Evolutionary conservation across 2,113 vertebrate species (phyloP).

Genomic region (Vicugna pacos): DNA sequence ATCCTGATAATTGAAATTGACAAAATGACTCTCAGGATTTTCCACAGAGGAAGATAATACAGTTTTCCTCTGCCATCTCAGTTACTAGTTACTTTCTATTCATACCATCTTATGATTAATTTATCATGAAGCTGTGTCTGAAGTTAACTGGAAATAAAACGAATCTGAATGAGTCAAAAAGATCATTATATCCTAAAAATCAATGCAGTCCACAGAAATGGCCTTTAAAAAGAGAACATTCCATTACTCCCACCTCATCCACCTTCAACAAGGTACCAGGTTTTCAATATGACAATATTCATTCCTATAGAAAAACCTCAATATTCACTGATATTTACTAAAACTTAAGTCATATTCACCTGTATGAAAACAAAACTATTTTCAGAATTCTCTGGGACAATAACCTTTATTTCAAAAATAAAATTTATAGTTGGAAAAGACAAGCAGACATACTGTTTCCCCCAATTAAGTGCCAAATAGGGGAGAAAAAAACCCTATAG

Average conservation of each 20-base stretch:
- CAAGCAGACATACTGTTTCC: neutral
- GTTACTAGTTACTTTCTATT: slow-evolving; percentile 47
- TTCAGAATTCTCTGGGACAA: slow-evolving; percentile 3
- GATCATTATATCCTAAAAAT: slow-evolving; percentile 45
- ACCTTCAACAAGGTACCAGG: neutral
- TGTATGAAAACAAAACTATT: slow-evolving; percentile 30
- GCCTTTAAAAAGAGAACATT: slow-evolving; percentile 23
- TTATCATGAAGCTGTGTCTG: slow-evolving; percentile 38
- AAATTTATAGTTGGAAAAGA: neutral
- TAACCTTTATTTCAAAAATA: slow-evolving; percentile 48
- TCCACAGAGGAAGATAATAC: neutral
- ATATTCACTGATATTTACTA: slow-evolving; percentile 35
- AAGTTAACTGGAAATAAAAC: slow-evolving; percentile 65
- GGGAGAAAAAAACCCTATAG: neutral
- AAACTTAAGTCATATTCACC: slow-evolving; percentile 47
- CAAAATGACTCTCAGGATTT: neutral
- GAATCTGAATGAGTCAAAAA: slow-evolving; percentile 42
- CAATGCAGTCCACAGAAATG: neutral
- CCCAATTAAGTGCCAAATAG: neutral
- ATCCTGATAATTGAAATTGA: neutral
- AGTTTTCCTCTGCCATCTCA: slow-evolving; percentile 51
- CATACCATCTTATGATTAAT: slow-evolving; percentile 55
- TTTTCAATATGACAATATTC: slow-evolving; percentile 43
- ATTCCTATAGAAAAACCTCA: neutral
- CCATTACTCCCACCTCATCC: neutral